Percentiles rank a stretch among this genome's conserved stretches.
Conservation (phyloP, 2,797 vertebrate species). For the Hoplostethus mediterraneus region DNA sequence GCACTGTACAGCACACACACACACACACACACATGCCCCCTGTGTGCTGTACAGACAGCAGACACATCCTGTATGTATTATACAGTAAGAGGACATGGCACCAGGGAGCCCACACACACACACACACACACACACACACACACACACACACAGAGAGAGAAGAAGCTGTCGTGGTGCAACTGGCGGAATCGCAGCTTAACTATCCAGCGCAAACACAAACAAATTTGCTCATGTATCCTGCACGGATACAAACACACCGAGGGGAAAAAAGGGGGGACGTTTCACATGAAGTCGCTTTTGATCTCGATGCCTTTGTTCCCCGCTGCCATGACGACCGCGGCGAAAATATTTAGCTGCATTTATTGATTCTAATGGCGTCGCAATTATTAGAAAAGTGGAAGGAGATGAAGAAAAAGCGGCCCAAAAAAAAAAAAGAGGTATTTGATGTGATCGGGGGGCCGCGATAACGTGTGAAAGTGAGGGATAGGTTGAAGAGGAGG, state of each 20-base stretch:
- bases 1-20: slow-evolving; percentile 56
- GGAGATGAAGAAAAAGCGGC: not conserved
- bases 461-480: slow-evolving; percentile 18
- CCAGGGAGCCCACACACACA: slow-evolving; percentile 62
- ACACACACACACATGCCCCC: slow-evolving; percentile 49
- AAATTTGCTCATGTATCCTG: slow-evolving; percentile 63
- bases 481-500: slow-evolving; percentile 11
- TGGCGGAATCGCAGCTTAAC: slow-evolving; percentile 56
- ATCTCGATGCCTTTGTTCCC: slow-evolving; percentile 12
- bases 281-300: not conserved
- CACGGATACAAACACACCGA: slow-evolving; percentile 60
- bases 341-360: too few relatives aligned
- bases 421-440: not conserved
- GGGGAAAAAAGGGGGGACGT: slow-evolving; percentile 27
- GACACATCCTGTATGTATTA: slow-evolving; percentile 70
- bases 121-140: too few relatives aligned
- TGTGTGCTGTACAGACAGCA: slow-evolving; percentile 68
- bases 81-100: slow-evolving; percentile 55
- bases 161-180: slow-evolving; percentile 47
- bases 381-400: not conserved
- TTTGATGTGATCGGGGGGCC: not conserved
- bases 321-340: not conserved
- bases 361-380: not conserved
- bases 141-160: slow-evolving; percentile 40
- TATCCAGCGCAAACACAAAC: slow-evolving; percentile 61